Percentiles rank a stretch among this genome's conserved stretches.
phyloP scores from a whole-genome alignment of 2,888 invertebrate genomes.

The Melanostoma scalare region DNA sequence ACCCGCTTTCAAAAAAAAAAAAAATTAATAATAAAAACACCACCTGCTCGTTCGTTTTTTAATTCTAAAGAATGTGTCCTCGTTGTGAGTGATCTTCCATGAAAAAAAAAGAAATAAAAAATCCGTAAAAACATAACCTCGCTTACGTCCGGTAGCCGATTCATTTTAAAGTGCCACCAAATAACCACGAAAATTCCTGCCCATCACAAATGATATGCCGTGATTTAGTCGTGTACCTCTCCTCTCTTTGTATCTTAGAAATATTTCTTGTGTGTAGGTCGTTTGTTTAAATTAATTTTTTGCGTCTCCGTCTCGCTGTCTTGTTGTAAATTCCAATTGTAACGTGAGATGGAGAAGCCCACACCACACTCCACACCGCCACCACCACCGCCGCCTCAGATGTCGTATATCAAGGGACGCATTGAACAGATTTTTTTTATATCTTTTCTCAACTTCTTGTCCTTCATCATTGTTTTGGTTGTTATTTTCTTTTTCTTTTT shows the following conservation, averaged over 20 bases:
- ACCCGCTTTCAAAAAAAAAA: background rate
- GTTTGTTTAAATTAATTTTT: background rate
- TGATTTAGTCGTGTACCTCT: background rate
- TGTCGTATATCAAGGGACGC: constrained; percentile 13
- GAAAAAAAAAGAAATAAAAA: constrained; percentile 4
- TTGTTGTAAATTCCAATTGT: constrained; percentile 44
- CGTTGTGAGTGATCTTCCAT: constrained; percentile 33
- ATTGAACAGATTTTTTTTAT: constrained; percentile 13
- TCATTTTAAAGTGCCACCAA: constrained; percentile 34
- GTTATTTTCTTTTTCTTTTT: constrained; percentile 15
- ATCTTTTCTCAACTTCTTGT: background rate
- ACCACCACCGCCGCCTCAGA: background rate
- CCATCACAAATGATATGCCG: constrained; percentile 14
- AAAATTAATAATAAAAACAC: background rate
- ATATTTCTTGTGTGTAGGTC: constrained; percentile 25
- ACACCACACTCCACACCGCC: background rate
- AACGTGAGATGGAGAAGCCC: constrained; percentile 46
- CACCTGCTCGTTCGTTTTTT: background rate
- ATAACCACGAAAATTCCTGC: constrained; percentile 10
- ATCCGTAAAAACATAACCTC: constrained; percentile 14
- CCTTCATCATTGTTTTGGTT: constrained; percentile 5
- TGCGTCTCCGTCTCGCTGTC: constrained; percentile 7
- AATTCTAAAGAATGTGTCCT: constrained; percentile 38
- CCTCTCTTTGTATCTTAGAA: background rate
- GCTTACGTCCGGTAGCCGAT: constrained; percentile 38